phyloP scores from a whole-genome alignment of 1,140 invertebrate genomes.

The Wasmannia auropunctata region DNA sequence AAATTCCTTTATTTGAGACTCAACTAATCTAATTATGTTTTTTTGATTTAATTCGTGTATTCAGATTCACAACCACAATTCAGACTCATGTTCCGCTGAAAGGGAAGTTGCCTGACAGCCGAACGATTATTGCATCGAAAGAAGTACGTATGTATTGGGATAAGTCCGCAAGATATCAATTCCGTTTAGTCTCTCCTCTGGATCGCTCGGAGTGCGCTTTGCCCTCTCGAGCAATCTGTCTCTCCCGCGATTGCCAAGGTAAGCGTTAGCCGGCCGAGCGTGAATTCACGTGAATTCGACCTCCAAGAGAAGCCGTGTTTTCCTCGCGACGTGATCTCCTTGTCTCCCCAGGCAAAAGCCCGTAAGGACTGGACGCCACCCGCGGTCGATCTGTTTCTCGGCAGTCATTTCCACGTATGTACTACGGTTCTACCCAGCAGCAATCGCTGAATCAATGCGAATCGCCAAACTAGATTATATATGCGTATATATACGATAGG shows the following conservation, averaged over 20 bases:
- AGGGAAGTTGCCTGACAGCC: conserved; percentile 67
- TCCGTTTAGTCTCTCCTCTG: background rate
- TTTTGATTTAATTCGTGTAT: background rate
- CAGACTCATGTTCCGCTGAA: conserved; percentile 22
- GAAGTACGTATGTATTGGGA: background rate
- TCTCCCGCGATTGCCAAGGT: background rate
- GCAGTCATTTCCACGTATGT: conserved; percentile 58
- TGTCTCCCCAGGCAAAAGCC: background rate
- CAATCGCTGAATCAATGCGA: conserved; percentile 62
- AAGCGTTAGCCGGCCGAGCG: background rate
- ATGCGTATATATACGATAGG: conserved; percentile 39
- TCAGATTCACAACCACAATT: background rate
- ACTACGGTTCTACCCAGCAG: conserved; percentile 67
- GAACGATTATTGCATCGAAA: conserved; percentile 41
- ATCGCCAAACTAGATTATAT: conserved; percentile 68
- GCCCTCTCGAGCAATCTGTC: background rate
- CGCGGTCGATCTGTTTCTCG: conserved; percentile 20
- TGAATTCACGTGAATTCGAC: background rate
- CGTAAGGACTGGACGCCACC: conserved; percentile 39
- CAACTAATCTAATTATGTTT: background rate
- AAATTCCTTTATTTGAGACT: too few relatives aligned
- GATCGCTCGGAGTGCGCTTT: background rate
- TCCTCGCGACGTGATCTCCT: background rate
- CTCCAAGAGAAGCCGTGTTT: background rate
- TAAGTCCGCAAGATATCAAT: conserved; percentile 3